Conservation (phyloP, 2,113 vertebrate genomes). For the Laterallus jamaicensis region DNA sequence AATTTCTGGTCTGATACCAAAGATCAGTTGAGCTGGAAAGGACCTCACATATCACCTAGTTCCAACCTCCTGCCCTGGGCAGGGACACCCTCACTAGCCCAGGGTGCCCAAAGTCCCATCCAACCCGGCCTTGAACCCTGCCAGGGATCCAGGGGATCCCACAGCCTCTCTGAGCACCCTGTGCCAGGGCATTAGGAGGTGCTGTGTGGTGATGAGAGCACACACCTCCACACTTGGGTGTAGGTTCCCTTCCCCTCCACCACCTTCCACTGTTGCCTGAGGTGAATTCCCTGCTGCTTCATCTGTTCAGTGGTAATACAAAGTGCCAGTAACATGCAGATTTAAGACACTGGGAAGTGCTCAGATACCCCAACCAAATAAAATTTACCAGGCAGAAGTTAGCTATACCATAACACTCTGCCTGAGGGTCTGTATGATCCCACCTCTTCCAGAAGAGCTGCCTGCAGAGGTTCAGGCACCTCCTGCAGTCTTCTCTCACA, state of each 20-base stretch:
- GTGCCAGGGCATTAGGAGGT: not conserved
- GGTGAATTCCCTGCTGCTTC: not conserved
- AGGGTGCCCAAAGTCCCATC: too few species aligned
- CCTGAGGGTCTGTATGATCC: not conserved
- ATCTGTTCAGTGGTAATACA: not conserved
- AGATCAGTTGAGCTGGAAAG: too few species aligned
- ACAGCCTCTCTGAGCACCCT: too few species aligned
- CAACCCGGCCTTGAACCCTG: too few species aligned
- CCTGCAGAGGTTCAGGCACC: not conserved
- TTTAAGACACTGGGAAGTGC: not conserved
- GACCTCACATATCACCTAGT: too few species aligned
- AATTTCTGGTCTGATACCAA: not conserved
- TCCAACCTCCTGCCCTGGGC: too few species aligned
- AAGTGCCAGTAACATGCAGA: not conserved
- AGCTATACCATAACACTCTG: not conserved
- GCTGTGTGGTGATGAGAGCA: not conserved
- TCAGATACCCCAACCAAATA: not conserved
- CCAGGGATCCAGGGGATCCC: too few species aligned
- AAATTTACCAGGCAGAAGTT: not conserved
- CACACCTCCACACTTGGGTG: fast-evolving
- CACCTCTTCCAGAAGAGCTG: not conserved
- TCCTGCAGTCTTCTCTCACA: not conserved
- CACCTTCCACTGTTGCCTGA: not conserved
- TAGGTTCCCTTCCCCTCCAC: not conserved
- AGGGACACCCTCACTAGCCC: too few species aligned